Conservation (phyloP, 1,140 invertebrate species). For the Tribolium castaneum region DNA sequence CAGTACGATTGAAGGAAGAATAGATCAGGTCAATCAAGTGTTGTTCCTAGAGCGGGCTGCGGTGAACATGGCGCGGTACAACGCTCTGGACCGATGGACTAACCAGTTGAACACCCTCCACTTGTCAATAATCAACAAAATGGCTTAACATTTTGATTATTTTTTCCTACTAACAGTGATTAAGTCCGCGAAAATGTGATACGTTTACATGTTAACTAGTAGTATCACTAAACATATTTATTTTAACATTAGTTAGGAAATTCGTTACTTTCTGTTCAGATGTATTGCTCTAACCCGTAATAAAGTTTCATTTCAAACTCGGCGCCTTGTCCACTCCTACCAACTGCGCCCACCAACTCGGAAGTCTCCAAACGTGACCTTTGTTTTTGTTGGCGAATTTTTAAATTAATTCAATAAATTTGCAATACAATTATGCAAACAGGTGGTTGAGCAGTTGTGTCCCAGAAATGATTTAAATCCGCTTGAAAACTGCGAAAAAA, state of each 20-base stretch:
- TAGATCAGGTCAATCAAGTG: slow-evolving; percentile 97
- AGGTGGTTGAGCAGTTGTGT: background rate
- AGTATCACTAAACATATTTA: background rate
- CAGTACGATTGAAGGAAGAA: slow-evolving; percentile 92
- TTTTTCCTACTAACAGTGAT: background rate
- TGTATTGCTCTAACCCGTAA: background rate
- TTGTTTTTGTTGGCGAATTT: slow-evolving; percentile 1
- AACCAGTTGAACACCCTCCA: slow-evolving; percentile 90
- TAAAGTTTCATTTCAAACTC: background rate
- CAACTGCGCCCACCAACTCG: background rate
- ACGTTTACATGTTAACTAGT: background rate
- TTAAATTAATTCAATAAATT: slow-evolving; percentile 16
- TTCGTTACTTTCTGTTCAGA: background rate
- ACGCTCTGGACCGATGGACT: slow-evolving; percentile 96
- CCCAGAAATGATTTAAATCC: background rate
- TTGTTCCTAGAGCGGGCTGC: slow-evolving; percentile 88
- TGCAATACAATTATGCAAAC: background rate
- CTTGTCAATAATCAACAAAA: slow-evolving; percentile 89
- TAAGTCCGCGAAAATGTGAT: slow-evolving; percentile 9
- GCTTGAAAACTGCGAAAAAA: background rate
- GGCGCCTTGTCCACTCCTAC: background rate
- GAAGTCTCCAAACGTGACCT: background rate
- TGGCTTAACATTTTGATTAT: slow-evolving; percentile 71
- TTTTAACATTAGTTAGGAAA: background rate
- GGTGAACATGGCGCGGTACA: slow-evolving; percentile 83